Conservation (phyloP, 2,888 invertebrate species). For the Coelopa pilipes region DNA sequence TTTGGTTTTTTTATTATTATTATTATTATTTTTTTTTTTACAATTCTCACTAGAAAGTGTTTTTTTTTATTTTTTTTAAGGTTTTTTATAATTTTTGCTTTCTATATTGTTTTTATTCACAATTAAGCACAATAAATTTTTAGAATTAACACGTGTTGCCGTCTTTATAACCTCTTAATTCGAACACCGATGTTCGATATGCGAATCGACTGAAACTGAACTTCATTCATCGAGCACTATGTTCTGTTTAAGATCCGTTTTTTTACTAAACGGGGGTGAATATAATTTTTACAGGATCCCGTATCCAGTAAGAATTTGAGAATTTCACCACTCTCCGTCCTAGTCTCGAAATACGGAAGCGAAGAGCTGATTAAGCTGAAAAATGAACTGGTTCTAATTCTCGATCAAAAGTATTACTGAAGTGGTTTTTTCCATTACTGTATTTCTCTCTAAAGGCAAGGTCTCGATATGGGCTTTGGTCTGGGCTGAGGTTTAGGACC, state of each 20-base stretch:
- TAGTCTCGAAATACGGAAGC: slow-evolving; percentile 16
- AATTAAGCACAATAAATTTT: no score
- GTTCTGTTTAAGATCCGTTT: not conserved
- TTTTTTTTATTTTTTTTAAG: no score
- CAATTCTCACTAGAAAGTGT: no score
- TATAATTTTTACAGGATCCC: slow-evolving; percentile 34
- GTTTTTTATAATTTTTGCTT: no score
- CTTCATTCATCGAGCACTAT: not conserved
- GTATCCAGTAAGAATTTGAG: slow-evolving; percentile 23
- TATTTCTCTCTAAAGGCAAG: not conserved
- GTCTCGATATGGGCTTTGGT: slow-evolving; percentile 21
- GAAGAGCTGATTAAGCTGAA: slow-evolving; percentile 25
- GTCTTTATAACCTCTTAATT: no score
- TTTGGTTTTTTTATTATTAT: no score
- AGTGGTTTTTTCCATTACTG: not conserved
- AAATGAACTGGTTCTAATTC: slow-evolving; percentile 16
- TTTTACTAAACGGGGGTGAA: slow-evolving; percentile 10
- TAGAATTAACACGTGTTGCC: no score
- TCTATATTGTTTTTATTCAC: no score
- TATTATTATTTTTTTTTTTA: no score
- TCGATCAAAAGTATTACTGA: not conserved
- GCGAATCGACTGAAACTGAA: slow-evolving; percentile 7
- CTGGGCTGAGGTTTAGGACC: slow-evolving; percentile 32
- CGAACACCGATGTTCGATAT: no score
- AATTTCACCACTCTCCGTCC: slow-evolving; percentile 1